Evolutionary conservation across 2,888 invertebrate genomes (phyloP), one percentile per base, ranked within the genome.

Genomic region (Dryobotodes eremita): DNA sequence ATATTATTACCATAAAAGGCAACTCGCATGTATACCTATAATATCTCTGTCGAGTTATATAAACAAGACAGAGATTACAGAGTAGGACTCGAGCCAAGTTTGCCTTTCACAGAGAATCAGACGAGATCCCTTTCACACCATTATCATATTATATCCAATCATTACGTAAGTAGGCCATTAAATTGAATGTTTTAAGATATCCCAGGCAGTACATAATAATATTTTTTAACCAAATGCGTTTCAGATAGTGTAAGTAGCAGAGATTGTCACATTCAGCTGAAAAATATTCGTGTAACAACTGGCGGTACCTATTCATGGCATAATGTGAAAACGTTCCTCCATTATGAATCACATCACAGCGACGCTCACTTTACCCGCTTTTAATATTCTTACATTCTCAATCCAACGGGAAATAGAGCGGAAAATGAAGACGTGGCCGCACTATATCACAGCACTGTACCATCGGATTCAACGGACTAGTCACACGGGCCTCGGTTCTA

Each of bases 381-480:
- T 77, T 79, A 84, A 76, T 89, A 88, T 91, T 90, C 88, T 85
- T 80, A 89, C 86, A 90, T 86, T 86, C 89, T 89, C 90, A 84
- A 90, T 90, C 84, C 87, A 86, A 83, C 77, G 84, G 86, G 86
- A 89, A 91, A 90, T 88, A 90, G 90, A 92, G 90, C 85, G 88
- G 84, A 90, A 90, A 76, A 90, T 89, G 84, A 89, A 92, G 89
- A 90, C 88, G 86, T 86, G 78, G 87, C 88, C 86, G 86, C 84
- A 90, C 77, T 69, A 73, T 69, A 75, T 77, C 91, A 91, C 91
- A 93, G 85, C 85, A 85, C 88, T 90, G 86, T 88, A 88, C 89
- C 74, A 85, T 62, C 71, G 88, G 85, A 80, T 83, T 90, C 89
- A 88, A 86, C 88, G 46, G 77, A 88, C 78, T 89, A 89, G 83